Evolutionary conservation across 2,113 vertebrate genomes (phyloP), one percentile per base, ranked within the genome.

Genomic region (Corapipo altera): DNA sequence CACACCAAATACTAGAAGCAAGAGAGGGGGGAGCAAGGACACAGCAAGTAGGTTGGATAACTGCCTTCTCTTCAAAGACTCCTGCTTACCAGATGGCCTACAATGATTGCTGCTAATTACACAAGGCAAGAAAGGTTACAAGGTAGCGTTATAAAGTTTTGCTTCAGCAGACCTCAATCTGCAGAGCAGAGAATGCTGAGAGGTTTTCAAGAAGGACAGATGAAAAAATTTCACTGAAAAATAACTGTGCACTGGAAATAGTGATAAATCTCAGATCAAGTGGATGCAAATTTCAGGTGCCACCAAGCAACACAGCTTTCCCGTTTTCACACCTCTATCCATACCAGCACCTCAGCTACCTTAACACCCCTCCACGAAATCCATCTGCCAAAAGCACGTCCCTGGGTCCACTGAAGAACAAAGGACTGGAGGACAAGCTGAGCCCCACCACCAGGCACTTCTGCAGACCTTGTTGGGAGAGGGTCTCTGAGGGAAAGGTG

Each of bases 401-500:
- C 67, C 39, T 15, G 11, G 26, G 11, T 16, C 12, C 37, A 13
- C 6, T 1, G 5, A 37, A 43, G 32, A 35, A 24, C 59, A 57
- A 32, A n/a, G 37, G 18, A 41, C 24, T 57, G 52, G 32, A 28
- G 32, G 44, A 49, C 55, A 44, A 41, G 15, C 30, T 75, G 10
- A 83, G 32, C 13, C 44, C 44, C 44, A 20, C 33, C 4, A 9
- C 7, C 18, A 15, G 11, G 27, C 9, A 8, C 16, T 22, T 23
- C 48, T 5, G 3, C 81, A 65, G 23, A 57, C 11, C 51, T 23
- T 3, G 2, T 15, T 0, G 0, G 8, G 2, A 62, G 51, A 10
- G 23, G 33, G 23, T 16, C 79, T 16, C 22, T 4, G 44, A 16
- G 27, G 27, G 18, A 28, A 58, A 62, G 23, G 33, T 16, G 35